A percentile compares a stretch with the other conserved stretches of the same genome.
These are phyloP conservation scores for Leptinotarsa rubiginosa DNA, from an alignment of 2,888 invertebrate species.

Conservation along the genomic window DNA sequence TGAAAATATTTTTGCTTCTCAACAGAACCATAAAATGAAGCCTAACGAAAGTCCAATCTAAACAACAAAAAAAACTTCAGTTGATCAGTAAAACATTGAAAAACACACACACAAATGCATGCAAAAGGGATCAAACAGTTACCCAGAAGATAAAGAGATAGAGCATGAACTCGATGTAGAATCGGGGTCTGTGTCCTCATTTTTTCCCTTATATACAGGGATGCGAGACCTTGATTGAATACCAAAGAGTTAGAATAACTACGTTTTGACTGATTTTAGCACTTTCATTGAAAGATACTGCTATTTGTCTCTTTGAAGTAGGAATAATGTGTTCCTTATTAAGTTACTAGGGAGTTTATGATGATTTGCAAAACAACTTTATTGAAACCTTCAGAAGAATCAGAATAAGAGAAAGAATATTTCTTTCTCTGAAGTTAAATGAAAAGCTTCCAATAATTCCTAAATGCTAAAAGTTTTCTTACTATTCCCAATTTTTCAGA, in stretches of 20 bases:
- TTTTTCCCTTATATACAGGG: slow-evolving; percentile 75
- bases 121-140: slow-evolving; percentile 56
- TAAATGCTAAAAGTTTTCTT: no score
- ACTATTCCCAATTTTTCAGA: no score
- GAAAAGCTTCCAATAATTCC: no score
- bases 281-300: not conserved
- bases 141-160: slow-evolving; percentile 67
- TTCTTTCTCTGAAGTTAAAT: no score
- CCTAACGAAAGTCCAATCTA: not conserved
- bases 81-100: slow-evolving; percentile 23
- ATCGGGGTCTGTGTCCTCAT: slow-evolving; percentile 64
- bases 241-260: slow-evolving; percentile 26
- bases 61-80: slow-evolving; percentile 9
- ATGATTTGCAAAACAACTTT: no score
- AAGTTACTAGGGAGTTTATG: no score
- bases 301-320: not conserved
- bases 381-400: no score
- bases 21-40: not conserved
- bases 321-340: no score
- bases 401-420: no score
- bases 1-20: no score
- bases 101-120: slow-evolving; percentile 39
- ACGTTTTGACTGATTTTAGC: not conserved
- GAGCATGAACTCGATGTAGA: slow-evolving; percentile 67
- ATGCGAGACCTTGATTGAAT: slow-evolving; percentile 72